Evolutionary conservation across 2,797 vertebrate species (phyloP), one percentile per base, ranked within the genome.

Genomic region (Buceros bicornis): DNA sequence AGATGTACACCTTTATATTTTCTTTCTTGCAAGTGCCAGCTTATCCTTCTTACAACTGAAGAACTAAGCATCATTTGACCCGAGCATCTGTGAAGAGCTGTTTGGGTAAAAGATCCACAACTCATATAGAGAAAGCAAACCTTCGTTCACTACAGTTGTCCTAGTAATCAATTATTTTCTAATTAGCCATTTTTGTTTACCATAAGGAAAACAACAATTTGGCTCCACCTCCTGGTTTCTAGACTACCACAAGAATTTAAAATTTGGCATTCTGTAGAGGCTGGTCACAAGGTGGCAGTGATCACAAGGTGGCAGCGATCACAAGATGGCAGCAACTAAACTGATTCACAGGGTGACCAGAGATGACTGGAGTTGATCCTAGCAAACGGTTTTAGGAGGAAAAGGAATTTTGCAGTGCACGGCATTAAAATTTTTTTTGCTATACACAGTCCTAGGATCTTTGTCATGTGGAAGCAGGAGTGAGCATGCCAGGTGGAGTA

Each of bases 281-380:
- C 28, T 89, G 62, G 13, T 79, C 62, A 65, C 48, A 87, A 91
- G 35, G 56, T 37, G n/a, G 51, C 81, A 84, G 35, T 37, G 77
- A 89, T 92, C 58, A 54, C 70, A 84, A 90, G 77, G 76, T 51
- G 81, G 87, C 73, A 94, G 40, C 29, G 80, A 88, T 92, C 58
- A 54, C 70, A 84, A 90, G 77, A 79, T 51, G 81, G 87, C 73
- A 94, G 40, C n/a, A 58, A 76, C 47, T 58, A 87, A 91, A 84
- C 43, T 73, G 51, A 56, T 62, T 48, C 45, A 62, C 18, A 15
- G 8, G 82, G n/a, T 26, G n/a, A 48, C 50, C 54, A 53, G n/a
- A 81, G 47, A 70, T 20, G 28, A 29, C 58, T 76, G 35, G 66
- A 82, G 47, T 7, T 70, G 47, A 42, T 69, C 35, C 43, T 66